phyloP scores from a whole-genome alignment of 2,797 vertebrate species.

The Glyptemys insculpta region DNA sequence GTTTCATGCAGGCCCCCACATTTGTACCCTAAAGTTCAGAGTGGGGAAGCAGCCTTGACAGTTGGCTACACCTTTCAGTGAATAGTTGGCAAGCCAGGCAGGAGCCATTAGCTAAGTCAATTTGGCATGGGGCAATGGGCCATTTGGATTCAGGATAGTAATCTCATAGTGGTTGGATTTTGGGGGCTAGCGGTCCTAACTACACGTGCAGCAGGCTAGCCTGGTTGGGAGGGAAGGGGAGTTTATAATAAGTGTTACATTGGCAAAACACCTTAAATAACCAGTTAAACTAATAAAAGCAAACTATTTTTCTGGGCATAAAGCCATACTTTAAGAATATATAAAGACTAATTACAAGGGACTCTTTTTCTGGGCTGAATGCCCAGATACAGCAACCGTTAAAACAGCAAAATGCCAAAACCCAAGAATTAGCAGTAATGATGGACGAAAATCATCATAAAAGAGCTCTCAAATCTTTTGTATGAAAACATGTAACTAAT shows the following conservation, averaged over 20 bases:
- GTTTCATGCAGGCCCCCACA: too few species aligned
- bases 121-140: not conserved
- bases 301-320: not conserved
- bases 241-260: not conserved
- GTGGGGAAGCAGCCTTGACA: too few species aligned
- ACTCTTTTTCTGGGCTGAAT: not conserved
- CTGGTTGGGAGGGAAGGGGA: not conserved
- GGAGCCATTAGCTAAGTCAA: not conserved
- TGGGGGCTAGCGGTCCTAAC: not conserved
- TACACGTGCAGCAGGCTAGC: not conserved
- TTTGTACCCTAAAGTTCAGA: too few species aligned
- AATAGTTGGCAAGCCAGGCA: not conserved
- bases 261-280: not conserved
- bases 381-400: not conserved
- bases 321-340: not conserved
- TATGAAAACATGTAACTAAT: not conserved
- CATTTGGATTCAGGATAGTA: not conserved
- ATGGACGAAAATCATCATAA: not conserved
- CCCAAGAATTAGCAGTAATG: not conserved
- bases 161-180: not conserved
- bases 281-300: not conserved
- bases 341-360: not conserved
- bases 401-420: not conserved
- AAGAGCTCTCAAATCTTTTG: not conserved
- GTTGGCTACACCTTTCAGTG: not conserved